phyloP scores from a whole-genome alignment of 2,797 vertebrate species.

The Acanthiza pusilla region DNA sequence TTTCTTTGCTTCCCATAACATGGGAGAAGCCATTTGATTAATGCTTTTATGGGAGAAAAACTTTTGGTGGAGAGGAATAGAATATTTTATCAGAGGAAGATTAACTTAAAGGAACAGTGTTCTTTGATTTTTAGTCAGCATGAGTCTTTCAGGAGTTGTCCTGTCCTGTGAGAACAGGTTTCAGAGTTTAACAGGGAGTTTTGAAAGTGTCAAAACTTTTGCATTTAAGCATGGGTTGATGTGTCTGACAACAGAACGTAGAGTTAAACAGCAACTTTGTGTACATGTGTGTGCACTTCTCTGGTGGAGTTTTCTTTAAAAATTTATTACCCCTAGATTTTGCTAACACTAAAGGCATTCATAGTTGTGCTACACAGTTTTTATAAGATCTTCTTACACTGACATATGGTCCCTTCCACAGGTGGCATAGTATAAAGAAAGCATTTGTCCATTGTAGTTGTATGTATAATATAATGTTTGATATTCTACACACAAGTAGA shows the following conservation, averaged over 20 bases:
- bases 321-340: not conserved
- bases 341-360: constrained; percentile 21
- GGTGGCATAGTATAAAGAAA: not conserved
- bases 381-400: not conserved
- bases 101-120: not conserved
- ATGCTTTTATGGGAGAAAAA: not conserved
- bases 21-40: not conserved
- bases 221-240: not conserved
- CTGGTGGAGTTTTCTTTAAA: not conserved
- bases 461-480: not conserved
- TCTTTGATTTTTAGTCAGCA: not conserved
- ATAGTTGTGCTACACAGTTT: not conserved
- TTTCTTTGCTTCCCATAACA: constrained; percentile 22
- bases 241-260: not conserved
- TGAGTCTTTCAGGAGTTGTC: not conserved
- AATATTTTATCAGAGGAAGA: constrained; percentile 13
- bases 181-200: not conserved
- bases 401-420: not conserved
- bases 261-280: not conserved
- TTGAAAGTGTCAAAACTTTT: not conserved
- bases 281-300: not conserved
- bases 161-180: not conserved
- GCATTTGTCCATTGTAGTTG: not conserved
- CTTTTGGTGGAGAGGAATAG: not conserved
- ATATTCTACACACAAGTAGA: not conserved